Conservation (phyloP, 2,797 vertebrate genomes). For the Borostomias antarcticus region DNA sequence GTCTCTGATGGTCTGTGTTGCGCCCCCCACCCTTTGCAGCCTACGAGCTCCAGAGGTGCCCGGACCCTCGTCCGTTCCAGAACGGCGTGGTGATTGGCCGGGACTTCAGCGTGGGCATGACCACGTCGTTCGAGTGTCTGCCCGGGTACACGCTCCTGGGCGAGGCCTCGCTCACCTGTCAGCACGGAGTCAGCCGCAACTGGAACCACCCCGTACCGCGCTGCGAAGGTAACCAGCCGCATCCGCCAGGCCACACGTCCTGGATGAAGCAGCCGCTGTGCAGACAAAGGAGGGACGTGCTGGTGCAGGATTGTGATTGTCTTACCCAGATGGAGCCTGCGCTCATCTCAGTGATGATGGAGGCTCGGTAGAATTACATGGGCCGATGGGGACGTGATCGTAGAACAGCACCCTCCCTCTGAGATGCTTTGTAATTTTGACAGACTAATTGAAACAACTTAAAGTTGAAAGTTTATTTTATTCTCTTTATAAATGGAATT, state of each 20-base stretch:
- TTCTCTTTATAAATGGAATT: neutral
- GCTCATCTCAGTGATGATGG: neutral
- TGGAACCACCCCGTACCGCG: constrained; percentile 96
- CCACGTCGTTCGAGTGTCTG: constrained; percentile 94
- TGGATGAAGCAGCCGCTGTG: neutral
- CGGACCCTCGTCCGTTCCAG: constrained; percentile 93
- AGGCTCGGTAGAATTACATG: neutral
- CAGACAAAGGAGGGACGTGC: neutral
- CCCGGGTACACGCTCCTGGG: constrained; percentile 92
- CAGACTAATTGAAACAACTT: neutral
- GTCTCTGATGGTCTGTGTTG: neutral
- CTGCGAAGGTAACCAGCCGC: constrained; percentile 86
- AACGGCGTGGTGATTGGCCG: constrained; percentile 93
- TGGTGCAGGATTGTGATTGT: too few species aligned
- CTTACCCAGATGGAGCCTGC: neutral
- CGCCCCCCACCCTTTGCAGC: constrained; percentile 66
- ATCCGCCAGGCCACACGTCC: neutral
- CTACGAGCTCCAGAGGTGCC: constrained; percentile 94
- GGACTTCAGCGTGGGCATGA: constrained; percentile 94
- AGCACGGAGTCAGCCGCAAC: constrained; percentile 94
- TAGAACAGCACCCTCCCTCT: too few species aligned
- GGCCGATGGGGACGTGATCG: neutral
- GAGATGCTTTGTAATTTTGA: neutral
- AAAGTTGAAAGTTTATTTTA: neutral
- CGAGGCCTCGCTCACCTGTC: constrained; percentile 92